These are phyloP conservation scores for Nudaria mundana DNA, from an alignment of 2,888 invertebrate species.

Conservation along the genomic window DNA sequence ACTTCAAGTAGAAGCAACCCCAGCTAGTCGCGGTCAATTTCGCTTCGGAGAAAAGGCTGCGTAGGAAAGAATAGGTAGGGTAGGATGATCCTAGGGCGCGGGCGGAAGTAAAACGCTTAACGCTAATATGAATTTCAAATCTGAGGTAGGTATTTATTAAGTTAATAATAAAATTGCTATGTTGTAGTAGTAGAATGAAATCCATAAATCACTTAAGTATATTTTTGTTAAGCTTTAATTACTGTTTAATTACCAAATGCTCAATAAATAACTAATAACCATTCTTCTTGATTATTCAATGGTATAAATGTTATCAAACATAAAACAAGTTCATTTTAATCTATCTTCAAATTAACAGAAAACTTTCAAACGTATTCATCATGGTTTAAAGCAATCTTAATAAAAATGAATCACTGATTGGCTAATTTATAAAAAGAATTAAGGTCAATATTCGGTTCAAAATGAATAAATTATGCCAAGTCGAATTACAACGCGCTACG, in stretches of 20 bases:
- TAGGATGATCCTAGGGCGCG: too few relatives aligned
- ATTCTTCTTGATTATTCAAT: neutral
- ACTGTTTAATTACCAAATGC: conserved; percentile 3
- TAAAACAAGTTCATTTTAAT: neutral
- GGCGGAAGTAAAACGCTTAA: too few relatives aligned
- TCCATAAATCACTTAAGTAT: too few relatives aligned
- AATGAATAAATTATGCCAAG: conserved; percentile 3
- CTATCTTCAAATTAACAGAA: neutral
- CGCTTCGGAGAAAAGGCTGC: too few relatives aligned
- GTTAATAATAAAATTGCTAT: too few relatives aligned
- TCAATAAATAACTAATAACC: conserved; percentile 4
- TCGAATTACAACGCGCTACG: neutral
- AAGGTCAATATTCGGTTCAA: neutral
- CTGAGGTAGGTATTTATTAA: too few relatives aligned
- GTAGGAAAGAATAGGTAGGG: too few relatives aligned
- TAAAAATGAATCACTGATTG: conserved; percentile 6
- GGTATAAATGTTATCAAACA: neutral
- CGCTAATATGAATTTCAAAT: too few relatives aligned
- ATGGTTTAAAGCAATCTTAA: conserved; percentile 4
- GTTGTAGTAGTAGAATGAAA: too few relatives aligned
- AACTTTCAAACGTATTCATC: conserved; percentile 7
- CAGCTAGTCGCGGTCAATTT: too few relatives aligned
- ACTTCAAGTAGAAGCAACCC: too few relatives aligned
- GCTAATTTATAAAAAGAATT: conserved; percentile 2
- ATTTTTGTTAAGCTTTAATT: conserved; percentile 1